Conservation (phyloP, 2,797 vertebrate genomes). For the Urophycis tenuis region DNA sequence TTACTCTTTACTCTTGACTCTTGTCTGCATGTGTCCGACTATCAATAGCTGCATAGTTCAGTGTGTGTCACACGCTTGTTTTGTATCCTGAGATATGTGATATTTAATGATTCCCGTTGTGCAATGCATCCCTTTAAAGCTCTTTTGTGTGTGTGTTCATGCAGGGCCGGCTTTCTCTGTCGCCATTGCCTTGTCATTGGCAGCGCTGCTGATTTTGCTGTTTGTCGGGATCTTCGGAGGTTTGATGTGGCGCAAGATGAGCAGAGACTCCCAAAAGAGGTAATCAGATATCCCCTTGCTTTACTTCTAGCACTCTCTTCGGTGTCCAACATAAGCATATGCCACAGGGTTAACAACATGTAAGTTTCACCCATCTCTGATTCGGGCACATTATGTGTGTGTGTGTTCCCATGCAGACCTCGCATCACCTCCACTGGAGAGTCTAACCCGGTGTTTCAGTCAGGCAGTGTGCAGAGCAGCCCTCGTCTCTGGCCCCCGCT, state of each 20-base stretch:
- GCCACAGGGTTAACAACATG: neutral
- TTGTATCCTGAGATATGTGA: neutral
- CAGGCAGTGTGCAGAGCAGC: slow-evolving; percentile 44
- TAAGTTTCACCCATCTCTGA: neutral
- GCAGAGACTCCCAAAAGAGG: slow-evolving; percentile 56
- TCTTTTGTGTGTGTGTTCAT: slow-evolving; percentile 21
- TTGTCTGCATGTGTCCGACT: neutral
- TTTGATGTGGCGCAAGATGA: slow-evolving; percentile 50
- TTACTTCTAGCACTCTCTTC: neutral
- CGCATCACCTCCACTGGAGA: slow-evolving; percentile 59
- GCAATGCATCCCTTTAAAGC: neutral
- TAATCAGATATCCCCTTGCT: slow-evolving; percentile 31
- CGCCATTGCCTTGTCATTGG: slow-evolving; percentile 44
- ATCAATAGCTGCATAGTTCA: neutral
- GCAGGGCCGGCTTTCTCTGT: slow-evolving; percentile 44
- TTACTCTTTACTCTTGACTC: too few relatives aligned
- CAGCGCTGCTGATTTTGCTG: slow-evolving; percentile 49
- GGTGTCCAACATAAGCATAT: neutral
- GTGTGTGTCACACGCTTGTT: neutral
- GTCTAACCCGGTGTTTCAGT: slow-evolving; percentile 75
- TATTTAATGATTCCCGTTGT: neutral
- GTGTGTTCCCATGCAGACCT: slow-evolving; percentile 52
- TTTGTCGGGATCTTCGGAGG: slow-evolving; percentile 44
- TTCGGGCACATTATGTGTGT: slow-evolving; percentile 7
- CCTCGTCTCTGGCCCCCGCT: slow-evolving; percentile 41